Conservation (phyloP, 1,140 invertebrate genomes). For the Parasteatoda tepidariorum region DNA sequence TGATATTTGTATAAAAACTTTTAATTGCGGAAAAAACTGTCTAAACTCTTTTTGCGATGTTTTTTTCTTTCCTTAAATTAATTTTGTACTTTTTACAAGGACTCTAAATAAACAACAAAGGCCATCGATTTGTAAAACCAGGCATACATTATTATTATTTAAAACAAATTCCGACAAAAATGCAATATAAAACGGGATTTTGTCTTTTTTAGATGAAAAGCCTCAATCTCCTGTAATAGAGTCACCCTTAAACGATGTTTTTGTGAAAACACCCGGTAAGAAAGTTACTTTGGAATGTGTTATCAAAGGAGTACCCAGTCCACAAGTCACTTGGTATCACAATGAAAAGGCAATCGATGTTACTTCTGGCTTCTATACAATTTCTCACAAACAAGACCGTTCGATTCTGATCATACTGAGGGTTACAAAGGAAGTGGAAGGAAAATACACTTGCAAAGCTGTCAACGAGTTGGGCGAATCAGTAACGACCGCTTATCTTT, state of each 20-base stretch:
- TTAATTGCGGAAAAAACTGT: too few relatives aligned
- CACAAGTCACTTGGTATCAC: slow-evolving; percentile 92
- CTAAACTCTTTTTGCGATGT: too few relatives aligned
- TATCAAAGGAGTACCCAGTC: slow-evolving; percentile 84
- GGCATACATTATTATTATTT: too few relatives aligned
- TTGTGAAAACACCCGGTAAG: slow-evolving; percentile 78
- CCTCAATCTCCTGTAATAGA: slow-evolving; percentile 84
- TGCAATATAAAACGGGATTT: background rate
- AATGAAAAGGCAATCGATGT: slow-evolving; percentile 81
- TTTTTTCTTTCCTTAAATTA: too few relatives aligned
- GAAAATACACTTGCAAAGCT: slow-evolving; percentile 84
- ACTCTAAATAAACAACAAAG: too few relatives aligned
- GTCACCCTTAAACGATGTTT: slow-evolving; percentile 80
- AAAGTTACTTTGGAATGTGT: slow-evolving; percentile 80
- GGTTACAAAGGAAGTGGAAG: slow-evolving; percentile 78
- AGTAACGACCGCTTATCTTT: slow-evolving; percentile 74
- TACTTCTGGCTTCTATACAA: slow-evolving; percentile 77
- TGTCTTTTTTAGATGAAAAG: slow-evolving; percentile 65
- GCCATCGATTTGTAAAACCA: too few relatives aligned
- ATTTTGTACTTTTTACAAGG: too few relatives aligned
- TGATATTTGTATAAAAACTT: too few relatives aligned
- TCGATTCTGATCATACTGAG: slow-evolving; percentile 79
- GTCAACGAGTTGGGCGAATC: slow-evolving; percentile 70
- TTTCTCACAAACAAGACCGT: slow-evolving; percentile 80
- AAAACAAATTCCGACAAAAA: too few relatives aligned